These are phyloP conservation scores for Pachymerium ferrugineum DNA, from an alignment of 2,888 invertebrate species.

Conservation along the genomic window DNA sequence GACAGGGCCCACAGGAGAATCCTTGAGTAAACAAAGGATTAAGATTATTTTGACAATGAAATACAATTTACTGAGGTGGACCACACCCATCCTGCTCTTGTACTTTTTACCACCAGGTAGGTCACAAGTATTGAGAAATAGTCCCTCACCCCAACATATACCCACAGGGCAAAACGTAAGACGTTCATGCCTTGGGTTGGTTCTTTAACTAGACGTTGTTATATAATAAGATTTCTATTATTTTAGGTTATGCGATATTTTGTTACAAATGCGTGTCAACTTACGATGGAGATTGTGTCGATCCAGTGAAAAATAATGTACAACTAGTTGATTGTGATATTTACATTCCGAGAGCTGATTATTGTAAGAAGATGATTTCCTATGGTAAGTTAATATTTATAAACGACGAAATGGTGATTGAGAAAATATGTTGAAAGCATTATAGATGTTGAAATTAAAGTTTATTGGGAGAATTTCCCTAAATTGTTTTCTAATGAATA, in stretches of 20 bases:
- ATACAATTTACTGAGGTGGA: neutral
- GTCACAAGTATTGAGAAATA: neutral
- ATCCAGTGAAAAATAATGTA: neutral
- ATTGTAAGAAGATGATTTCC: neutral
- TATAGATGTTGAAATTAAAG: too few relatives aligned
- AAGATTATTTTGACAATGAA: neutral
- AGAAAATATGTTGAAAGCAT: too few relatives aligned
- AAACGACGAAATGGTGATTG: too few relatives aligned
- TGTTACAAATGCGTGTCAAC: neutral
- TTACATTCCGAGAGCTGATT: neutral
- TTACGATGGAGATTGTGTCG: neutral
- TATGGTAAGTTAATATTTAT: slow-evolving; percentile 9
- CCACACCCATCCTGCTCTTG: neutral
- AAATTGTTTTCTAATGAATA: too few relatives aligned
- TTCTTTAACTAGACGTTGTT: neutral
- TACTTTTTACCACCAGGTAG: neutral
- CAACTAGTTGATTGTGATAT: neutral
- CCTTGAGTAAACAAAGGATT: too few relatives aligned
- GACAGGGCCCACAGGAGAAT: too few relatives aligned
- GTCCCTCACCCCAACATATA: too few relatives aligned
- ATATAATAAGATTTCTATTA: too few relatives aligned
- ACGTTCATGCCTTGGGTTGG: too few relatives aligned
- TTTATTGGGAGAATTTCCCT: too few relatives aligned
- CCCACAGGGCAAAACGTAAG: too few relatives aligned
- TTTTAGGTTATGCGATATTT: neutral